Conservation (phyloP, 1,140 invertebrate species). For the Cryptotermes secundus region DNA sequence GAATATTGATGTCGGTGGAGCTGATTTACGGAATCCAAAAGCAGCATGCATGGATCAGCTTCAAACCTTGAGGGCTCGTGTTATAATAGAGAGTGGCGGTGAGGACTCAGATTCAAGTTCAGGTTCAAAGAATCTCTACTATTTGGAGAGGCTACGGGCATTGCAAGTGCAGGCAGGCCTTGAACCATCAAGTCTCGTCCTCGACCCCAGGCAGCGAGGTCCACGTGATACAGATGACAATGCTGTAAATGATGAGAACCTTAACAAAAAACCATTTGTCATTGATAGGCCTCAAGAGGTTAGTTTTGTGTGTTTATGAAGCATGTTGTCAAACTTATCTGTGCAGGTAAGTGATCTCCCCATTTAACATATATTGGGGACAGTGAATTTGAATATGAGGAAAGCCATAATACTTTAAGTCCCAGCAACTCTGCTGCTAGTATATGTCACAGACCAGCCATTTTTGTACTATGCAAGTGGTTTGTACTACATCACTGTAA, state of each 20-base stretch:
- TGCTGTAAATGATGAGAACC: conserved; percentile 7
- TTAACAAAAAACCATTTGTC: background rate
- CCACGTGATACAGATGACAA: background rate
- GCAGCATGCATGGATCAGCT: background rate
- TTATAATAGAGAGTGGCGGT: background rate
- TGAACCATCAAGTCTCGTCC: conserved; percentile 21
- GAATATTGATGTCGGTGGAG: background rate
- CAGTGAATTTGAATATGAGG: too few species aligned
- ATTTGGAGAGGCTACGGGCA: conserved; percentile 30
- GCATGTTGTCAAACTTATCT: too few species aligned
- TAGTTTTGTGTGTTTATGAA: background rate
- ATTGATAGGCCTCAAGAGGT: background rate
- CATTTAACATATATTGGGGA: too few species aligned
- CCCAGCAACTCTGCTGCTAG: too few species aligned
- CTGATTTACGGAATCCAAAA: background rate
- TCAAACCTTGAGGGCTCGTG: background rate
- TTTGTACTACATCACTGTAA: too few species aligned
- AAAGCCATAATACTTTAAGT: too few species aligned
- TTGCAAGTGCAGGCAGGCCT: conserved; percentile 33
- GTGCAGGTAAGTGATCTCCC: too few species aligned
- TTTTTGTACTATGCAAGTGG: too few species aligned
- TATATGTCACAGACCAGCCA: too few species aligned
- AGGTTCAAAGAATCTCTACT: conserved; percentile 30
- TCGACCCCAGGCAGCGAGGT: background rate
- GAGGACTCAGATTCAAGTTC: background rate